Conservation (phyloP, 2,888 invertebrate genomes). For the Ophion ventricosus region DNA sequence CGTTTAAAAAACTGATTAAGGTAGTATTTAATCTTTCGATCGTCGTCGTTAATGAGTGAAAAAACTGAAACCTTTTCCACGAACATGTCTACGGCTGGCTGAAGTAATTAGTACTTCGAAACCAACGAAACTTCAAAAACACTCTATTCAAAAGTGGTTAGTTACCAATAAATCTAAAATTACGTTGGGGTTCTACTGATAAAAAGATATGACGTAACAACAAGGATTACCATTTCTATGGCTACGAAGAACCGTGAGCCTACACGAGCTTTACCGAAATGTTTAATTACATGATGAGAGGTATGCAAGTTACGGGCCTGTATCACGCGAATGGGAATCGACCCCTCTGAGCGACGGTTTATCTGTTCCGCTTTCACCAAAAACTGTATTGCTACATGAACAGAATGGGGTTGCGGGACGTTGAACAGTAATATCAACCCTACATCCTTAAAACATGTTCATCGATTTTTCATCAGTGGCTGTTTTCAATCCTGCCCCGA, state of each 20-base stretch:
- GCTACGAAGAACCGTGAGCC: background rate
- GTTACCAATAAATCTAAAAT: background rate
- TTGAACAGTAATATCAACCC: background rate
- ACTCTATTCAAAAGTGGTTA: background rate
- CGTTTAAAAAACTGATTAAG: no score
- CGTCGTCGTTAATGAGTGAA: no score
- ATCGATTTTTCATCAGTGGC: slow-evolving; percentile 14
- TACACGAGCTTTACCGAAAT: background rate
- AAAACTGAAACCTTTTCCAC: no score
- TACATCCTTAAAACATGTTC: background rate
- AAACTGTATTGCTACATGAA: background rate
- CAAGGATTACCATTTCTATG: background rate
- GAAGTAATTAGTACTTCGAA: background rate
- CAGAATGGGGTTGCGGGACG: background rate
- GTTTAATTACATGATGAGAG: slow-evolving; percentile 1
- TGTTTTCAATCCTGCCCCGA: background rate
- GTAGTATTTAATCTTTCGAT: no score
- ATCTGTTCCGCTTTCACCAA: background rate
- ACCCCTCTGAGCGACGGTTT: background rate
- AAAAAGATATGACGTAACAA: background rate
- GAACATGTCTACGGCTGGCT: background rate
- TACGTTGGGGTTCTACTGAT: background rate
- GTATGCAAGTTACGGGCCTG: background rate
- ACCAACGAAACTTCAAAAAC: background rate
- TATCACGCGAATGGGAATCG: background rate